phyloP scores from a whole-genome alignment of 2,888 invertebrate genomes.

The Drosophila colorata region DNA sequence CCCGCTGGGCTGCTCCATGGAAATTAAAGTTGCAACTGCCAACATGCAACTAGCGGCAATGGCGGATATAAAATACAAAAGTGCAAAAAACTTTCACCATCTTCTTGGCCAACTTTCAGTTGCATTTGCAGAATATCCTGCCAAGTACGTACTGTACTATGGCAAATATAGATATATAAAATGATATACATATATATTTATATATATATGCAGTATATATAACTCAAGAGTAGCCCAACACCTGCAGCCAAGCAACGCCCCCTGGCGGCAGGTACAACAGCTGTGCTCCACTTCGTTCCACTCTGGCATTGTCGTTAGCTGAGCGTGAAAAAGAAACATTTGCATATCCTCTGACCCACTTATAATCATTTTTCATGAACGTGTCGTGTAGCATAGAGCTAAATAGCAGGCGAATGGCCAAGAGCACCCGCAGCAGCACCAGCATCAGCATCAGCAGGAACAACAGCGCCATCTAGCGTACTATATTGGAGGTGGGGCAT shows the following conservation, averaged over 20 bases:
- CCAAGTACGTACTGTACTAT: too few species aligned
- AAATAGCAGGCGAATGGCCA: slow-evolving; percentile 47
- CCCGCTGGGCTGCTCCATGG: slow-evolving; percentile 24
- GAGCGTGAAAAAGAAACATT: slow-evolving; percentile 78
- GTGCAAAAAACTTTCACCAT: slow-evolving; percentile 75
- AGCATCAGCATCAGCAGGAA: slow-evolving; percentile 20
- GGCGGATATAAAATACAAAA: slow-evolving; percentile 67
- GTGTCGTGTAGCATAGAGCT: slow-evolving; percentile 43
- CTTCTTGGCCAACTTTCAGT: slow-evolving; percentile 77
- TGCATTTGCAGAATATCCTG: slow-evolving; percentile 77
- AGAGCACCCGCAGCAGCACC: slow-evolving; percentile 16
- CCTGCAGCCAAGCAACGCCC: slow-evolving; percentile 39
- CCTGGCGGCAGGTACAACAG: slow-evolving; percentile 47
- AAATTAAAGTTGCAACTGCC: slow-evolving; percentile 63
- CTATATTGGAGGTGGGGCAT: slow-evolving; percentile 42
- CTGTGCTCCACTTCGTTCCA: slow-evolving; percentile 26
- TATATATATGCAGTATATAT: slow-evolving; percentile 30
- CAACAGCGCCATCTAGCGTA: slow-evolving; percentile 54
- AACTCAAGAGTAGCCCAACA: slow-evolving; percentile 61
- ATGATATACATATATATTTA: too few species aligned
- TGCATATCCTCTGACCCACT: slow-evolving; percentile 83
- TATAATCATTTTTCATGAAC: slow-evolving; percentile 80
- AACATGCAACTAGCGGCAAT: slow-evolving; percentile 44
- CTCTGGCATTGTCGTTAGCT: slow-evolving; percentile 66
- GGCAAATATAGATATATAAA: too few species aligned